Percentiles rank a stretch among this genome's conserved stretches.
These are phyloP conservation scores for Goniozus legneri DNA, from an alignment of 1,140 invertebrate genomes.

Conservation along the genomic window DNA sequence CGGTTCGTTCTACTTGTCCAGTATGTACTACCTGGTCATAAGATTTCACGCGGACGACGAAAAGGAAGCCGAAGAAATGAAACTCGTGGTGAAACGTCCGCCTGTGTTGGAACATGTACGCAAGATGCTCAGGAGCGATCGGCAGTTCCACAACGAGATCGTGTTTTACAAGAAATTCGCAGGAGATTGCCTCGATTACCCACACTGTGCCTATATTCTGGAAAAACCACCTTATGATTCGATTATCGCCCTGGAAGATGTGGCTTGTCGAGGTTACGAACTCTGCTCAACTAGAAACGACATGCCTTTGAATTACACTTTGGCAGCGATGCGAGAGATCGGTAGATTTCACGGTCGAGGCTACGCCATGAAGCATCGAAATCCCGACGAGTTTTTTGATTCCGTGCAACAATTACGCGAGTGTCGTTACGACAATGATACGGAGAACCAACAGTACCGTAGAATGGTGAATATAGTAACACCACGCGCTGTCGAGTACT, in stretches of 20 bases:
- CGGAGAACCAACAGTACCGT: not conserved
- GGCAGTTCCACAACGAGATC: constrained; percentile 38
- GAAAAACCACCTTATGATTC: constrained; percentile 4
- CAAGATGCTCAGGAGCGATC: not conserved
- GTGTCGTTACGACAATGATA: constrained; percentile 8
- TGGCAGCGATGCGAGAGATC: constrained; percentile 35
- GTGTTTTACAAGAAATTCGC: constrained; percentile 28
- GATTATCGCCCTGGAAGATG: constrained; percentile 38
- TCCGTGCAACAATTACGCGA: constrained; percentile 24
- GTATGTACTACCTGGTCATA: constrained; percentile 18
- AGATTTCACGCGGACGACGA: constrained; percentile 2
- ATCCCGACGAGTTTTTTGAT: constrained; percentile 29
- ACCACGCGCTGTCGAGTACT: constrained; percentile 10
- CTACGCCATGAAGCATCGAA: constrained; percentile 34
- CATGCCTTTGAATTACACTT: constrained; percentile 25
- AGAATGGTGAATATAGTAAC: not conserved
- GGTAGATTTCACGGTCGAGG: constrained; percentile 45
- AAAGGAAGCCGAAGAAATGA: not conserved
- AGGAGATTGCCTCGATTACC: constrained; percentile 3
- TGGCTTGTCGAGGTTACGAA: constrained; percentile 14
- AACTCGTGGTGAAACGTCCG: constrained; percentile 19
- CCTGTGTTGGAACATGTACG: fast-evolving
- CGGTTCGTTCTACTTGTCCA: constrained; percentile 11
- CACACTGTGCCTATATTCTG: constrained; percentile 17
- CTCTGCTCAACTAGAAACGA: constrained; percentile 10